A percentile compares a stretch with the other conserved stretches of the same genome.
Evolutionary conservation across 1,140 invertebrate species (phyloP).

Genomic region (Orchesella cincta): DNA sequence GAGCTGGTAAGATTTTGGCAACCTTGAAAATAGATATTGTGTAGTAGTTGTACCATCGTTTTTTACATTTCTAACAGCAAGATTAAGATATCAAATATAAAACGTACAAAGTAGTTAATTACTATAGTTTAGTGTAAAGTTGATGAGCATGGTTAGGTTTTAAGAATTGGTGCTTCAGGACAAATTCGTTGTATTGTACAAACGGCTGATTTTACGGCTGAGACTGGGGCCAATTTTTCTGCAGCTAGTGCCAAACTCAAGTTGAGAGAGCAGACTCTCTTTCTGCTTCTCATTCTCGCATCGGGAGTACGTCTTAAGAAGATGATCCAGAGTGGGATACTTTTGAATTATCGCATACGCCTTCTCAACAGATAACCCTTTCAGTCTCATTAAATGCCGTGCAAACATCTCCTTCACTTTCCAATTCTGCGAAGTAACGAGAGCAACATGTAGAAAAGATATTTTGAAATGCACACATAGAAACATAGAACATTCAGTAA

Average conservation of each 20-base stretch:
- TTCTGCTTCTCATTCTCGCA: conserved; percentile 62
- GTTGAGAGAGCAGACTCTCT: conserved; percentile 63
- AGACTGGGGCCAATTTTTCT: conserved; percentile 70
- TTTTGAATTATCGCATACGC: conserved; percentile 74
- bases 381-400: conserved; percentile 80
- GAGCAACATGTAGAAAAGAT: conserved; percentile 23
- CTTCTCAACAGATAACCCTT: conserved; percentile 84
- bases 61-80: too few relatives aligned
- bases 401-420: conserved; percentile 84
- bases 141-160: too few relatives aligned
- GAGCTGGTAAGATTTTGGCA: too few relatives aligned
- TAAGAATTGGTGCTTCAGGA: too few relatives aligned
- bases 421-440: conserved; percentile 62
- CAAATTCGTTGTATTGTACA: conserved; percentile 60
- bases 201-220: conserved; percentile 68
- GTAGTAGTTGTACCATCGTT: too few relatives aligned
- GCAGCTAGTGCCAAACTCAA: conserved; percentile 65
- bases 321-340: conserved; percentile 72
- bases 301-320: conserved; percentile 61
- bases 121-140: too few relatives aligned
- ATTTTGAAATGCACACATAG: not conserved
- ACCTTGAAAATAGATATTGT: too few relatives aligned
- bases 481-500: too few relatives aligned
- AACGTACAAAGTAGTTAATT: too few relatives aligned
- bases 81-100: too few relatives aligned